A percentile compares a stretch with the other conserved stretches of the same genome.
Evolutionary conservation across 2,888 invertebrate genomes (phyloP).

Genomic region (Brachynemurus nebulosus): DNA sequence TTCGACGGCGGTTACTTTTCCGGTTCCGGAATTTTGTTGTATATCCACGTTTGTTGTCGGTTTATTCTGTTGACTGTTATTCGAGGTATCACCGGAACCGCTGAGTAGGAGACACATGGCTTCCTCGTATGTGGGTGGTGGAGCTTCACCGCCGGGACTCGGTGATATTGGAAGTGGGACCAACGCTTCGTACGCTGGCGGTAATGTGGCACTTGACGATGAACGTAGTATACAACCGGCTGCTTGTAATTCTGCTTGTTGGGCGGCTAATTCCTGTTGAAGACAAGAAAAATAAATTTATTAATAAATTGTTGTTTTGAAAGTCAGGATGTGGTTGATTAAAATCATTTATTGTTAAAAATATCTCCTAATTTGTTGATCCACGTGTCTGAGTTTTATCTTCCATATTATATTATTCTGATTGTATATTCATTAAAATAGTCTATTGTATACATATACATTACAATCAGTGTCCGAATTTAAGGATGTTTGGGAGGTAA

Average conservation of each 20-base stretch:
- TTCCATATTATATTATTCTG: not conserved
- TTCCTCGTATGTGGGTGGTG: conserved; percentile 50
- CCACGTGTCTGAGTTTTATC: not conserved
- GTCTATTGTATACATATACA: too few relatives aligned
- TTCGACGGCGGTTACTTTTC: too few relatives aligned
- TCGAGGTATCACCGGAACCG: conserved; percentile 19
- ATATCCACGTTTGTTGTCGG: too few relatives aligned
- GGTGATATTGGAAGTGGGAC: conserved; percentile 26
- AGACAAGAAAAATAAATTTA: conserved; percentile 27
- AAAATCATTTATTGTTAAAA: too few relatives aligned
- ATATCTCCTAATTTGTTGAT: not conserved
- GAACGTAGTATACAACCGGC: conserved; percentile 37
- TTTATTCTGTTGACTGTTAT: too few relatives aligned
- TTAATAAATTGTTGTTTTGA: not conserved
- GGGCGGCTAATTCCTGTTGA: conserved; percentile 44
- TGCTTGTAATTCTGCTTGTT: conserved; percentile 38
- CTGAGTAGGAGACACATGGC: conserved; percentile 41
- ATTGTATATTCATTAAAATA: too few relatives aligned
- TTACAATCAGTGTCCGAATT: too few relatives aligned
- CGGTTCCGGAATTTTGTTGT: too few relatives aligned
- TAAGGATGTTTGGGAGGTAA: too few relatives aligned
- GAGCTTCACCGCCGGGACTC: conserved; percentile 38
- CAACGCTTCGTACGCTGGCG: conserved; percentile 48
- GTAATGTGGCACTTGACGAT: conserved; percentile 42
- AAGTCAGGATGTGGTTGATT: too few relatives aligned